Base-by-base conservation (phyloP, 2,797 vertebrate genomes). In the Babyrousa celebensis region DNA sequence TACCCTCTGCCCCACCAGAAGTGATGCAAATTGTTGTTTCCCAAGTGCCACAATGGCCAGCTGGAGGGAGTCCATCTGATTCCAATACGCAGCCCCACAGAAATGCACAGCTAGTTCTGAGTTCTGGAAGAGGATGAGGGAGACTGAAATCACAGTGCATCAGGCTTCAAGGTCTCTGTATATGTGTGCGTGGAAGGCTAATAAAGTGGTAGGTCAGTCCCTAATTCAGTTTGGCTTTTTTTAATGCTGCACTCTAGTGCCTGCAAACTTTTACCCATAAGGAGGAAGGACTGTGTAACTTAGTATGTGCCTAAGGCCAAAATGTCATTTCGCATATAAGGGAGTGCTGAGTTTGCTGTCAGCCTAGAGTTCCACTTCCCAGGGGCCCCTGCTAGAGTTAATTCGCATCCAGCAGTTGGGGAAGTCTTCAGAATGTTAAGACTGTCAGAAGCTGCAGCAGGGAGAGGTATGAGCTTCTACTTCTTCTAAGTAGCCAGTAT, bases 141-240 rank as follows among this genome's bases (percentile, higher is more conserved):
- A n/a, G 54, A 70, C 60, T 36, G 80, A 96, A 96, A 75, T 85
- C 80, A 43, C 70, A 67, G 80, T 48, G 32, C 43, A 3, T 62
- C 58, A 27, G 79, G 1, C 86, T 52, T 65, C 62, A 40, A 12
- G 27, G 29, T 43, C 58, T 84, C 58, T 32, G 56, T 36, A 3
- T 79, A 36, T 5, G 7, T 40, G 12, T 52, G 68, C 21, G 0
- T 65, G 36, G 63, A 40, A 91, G 70, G 58, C 65, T 97, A 92
- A 98, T 97, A 74, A 93, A 98, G 97, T 89, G 70, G 77, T 96
- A 29, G 89, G 77, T 79, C 95, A 60, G 82, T 54, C 85, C 84
- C 68, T 98, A 97, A 98, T 97, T 92, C 87, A 60, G 68, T 94
- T 52, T 97, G 98, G 95, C 97, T 97, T 88, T 97, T 97, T 95